Conservation (phyloP, 2,113 vertebrate species). For the Corydoras sp. region DNA sequence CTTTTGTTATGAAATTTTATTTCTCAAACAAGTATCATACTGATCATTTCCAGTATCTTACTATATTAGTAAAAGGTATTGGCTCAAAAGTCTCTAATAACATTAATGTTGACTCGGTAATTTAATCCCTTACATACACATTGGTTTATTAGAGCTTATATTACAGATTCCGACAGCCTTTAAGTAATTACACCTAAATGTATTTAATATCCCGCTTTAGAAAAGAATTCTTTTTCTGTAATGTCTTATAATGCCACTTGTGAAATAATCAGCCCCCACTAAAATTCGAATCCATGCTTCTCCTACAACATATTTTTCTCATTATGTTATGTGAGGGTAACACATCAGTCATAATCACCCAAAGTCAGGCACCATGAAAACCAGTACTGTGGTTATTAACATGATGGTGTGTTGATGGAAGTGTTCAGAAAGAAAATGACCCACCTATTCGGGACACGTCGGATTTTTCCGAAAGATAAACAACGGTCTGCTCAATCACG, state of each 20-base stretch:
- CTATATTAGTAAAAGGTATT: neutral
- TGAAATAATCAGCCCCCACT: neutral
- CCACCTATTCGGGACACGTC: neutral
- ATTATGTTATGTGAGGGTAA: neutral
- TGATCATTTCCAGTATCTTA: neutral
- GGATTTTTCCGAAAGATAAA: too few species aligned
- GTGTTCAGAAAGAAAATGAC: conserved; percentile 4
- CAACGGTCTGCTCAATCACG: too few species aligned
- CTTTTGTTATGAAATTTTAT: too few species aligned
- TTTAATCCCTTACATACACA: too few species aligned
- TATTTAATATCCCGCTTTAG: neutral
- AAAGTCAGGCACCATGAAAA: neutral
- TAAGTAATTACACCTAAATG: too few species aligned
- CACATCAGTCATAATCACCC: neutral
- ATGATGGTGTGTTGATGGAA: conserved; percentile 7
- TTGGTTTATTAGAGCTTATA: too few species aligned
- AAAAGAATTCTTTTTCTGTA: too few species aligned
- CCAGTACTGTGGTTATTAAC: neutral
- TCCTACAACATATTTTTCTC: conserved; percentile 6
- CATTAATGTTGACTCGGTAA: too few species aligned
- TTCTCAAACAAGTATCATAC: neutral
- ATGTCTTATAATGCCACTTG: neutral
- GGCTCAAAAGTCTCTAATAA: too few species aligned
- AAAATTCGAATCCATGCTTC: neutral
- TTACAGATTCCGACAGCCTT: too few species aligned